These are phyloP conservation scores for Vidua macroura DNA, from an alignment of 2,113 vertebrate species.

Conservation along the genomic window DNA sequence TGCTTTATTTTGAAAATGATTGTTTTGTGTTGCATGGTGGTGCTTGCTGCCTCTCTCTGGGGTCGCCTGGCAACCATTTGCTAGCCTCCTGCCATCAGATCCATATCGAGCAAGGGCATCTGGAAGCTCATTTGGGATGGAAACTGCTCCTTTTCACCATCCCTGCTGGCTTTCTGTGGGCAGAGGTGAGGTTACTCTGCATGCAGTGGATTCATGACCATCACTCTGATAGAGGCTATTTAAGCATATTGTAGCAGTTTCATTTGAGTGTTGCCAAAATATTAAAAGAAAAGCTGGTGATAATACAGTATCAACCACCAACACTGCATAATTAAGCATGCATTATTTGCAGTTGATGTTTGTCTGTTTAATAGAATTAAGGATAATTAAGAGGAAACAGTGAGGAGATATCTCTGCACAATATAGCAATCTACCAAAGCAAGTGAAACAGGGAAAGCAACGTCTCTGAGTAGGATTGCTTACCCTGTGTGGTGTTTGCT, in stretches of 20 bases:
- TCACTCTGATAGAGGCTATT: background rate
- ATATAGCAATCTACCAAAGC: background rate
- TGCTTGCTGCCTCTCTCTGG: background rate
- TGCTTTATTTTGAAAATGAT: slow-evolving; percentile 38
- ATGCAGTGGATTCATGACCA: background rate
- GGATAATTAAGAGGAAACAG: slow-evolving; percentile 42
- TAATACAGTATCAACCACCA: slow-evolving; percentile 50
- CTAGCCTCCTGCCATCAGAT: background rate
- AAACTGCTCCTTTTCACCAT: background rate
- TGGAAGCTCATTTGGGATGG: slow-evolving; percentile 17
- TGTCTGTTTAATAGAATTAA: slow-evolving; percentile 59
- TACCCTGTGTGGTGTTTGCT: background rate
- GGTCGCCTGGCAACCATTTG: slow-evolving; percentile 31
- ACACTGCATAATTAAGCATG: slow-evolving; percentile 52
- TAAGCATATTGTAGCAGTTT: background rate
- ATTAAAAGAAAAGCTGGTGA: slow-evolving; percentile 53
- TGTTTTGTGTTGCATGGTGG: slow-evolving; percentile 10
- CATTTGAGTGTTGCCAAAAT: slow-evolving; percentile 48
- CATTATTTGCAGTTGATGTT: slow-evolving; percentile 54
- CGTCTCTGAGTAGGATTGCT: background rate
- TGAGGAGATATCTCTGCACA: slow-evolving; percentile 4
- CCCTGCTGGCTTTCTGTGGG: background rate
- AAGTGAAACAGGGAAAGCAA: background rate
- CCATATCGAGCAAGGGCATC: slow-evolving; percentile 1
- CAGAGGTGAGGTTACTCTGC: background rate